A percentile compares a stretch with the other conserved stretches of the same genome.
phyloP scores from a whole-genome alignment of 2,797 vertebrate genomes.

The Tiaroga cobitis region DNA sequence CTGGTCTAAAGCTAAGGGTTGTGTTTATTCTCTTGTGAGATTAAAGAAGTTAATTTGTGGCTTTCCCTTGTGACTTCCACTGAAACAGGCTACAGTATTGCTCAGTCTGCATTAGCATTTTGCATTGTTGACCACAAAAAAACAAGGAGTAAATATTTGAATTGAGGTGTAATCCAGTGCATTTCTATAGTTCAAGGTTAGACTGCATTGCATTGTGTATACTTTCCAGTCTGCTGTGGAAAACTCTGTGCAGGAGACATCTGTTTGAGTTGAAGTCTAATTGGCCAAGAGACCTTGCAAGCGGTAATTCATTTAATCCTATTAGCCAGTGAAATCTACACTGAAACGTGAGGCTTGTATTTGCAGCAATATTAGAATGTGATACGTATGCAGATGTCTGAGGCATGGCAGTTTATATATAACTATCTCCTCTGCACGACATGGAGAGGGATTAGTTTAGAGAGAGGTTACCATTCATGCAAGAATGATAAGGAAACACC shows the following conservation, averaged over 20 bases:
- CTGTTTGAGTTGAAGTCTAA: constrained; percentile 54
- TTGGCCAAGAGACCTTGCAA: constrained; percentile 44
- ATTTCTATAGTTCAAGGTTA: constrained; percentile 33
- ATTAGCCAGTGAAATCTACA: constrained; percentile 71
- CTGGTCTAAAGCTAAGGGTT: not conserved
- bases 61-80: not conserved
- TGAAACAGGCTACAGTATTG: not conserved
- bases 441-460: constrained; percentile 44
- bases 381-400: constrained; percentile 43
- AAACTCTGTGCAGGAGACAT: constrained; percentile 37
- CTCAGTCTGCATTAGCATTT: not conserved
- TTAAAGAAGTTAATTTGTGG: not conserved
- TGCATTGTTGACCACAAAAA: constrained; percentile 11
- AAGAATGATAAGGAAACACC: constrained; percentile 45
- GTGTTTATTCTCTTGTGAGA: not conserved
- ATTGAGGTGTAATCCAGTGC: not conserved
- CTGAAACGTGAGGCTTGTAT: constrained; percentile 71
- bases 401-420: constrained; percentile 55
- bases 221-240: constrained; percentile 5
- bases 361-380: constrained; percentile 50
- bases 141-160: constrained; percentile 18
- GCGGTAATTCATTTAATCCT: constrained; percentile 73
- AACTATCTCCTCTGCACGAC: constrained; percentile 50
- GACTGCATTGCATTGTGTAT: not conserved
- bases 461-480: constrained; percentile 29